Conservation (phyloP, 30 jellyfish, hydroid and myxozoan species). For the Morbakka virulenta region DNA sequence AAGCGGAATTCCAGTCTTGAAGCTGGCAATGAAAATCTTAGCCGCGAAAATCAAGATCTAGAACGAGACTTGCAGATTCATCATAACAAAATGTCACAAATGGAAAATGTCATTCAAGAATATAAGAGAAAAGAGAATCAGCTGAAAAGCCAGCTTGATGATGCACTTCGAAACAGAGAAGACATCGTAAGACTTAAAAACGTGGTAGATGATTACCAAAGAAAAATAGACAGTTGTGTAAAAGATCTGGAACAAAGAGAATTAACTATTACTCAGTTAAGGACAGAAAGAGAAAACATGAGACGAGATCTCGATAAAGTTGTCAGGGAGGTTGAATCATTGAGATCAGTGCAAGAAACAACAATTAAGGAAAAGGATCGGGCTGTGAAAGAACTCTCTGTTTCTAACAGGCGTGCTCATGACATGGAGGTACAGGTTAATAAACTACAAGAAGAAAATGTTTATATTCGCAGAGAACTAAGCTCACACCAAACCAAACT, state of each 20-base stretch:
- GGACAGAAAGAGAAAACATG: slow-evolving; percentile 69
- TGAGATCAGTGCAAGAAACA: slow-evolving; percentile 68
- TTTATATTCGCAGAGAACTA: slow-evolving; percentile 53
- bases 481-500: slow-evolving; percentile 58
- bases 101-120: slow-evolving; percentile 78
- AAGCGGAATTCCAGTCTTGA: slow-evolving; percentile 75
- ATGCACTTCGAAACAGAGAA: slow-evolving; percentile 88
- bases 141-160: slow-evolving; percentile 88
- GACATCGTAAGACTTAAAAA: slow-evolving; percentile 80
- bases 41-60: slow-evolving; percentile 76
- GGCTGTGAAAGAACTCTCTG: slow-evolving; percentile 56
- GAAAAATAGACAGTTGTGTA: slow-evolving; percentile 67
- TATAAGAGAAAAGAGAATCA: slow-evolving; percentile 79
- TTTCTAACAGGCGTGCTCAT: slow-evolving; percentile 61
- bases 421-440: slow-evolving; percentile 84
- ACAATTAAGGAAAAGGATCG: slow-evolving; percentile 86
- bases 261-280: slow-evolving; percentile 40
- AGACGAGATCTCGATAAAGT: slow-evolving; percentile 77
- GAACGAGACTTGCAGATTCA: slow-evolving; percentile 71
- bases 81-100: slow-evolving; percentile 51
- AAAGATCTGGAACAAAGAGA: slow-evolving; percentile 81
- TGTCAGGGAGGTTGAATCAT: slow-evolving; percentile 67
- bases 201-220: slow-evolving; percentile 68
- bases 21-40: slow-evolving; percentile 72
- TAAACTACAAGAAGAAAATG: slow-evolving; percentile 80